These are phyloP conservation scores for Tipula confusa DNA, from an alignment of 2,888 invertebrate species.

Conservation along the genomic window DNA sequence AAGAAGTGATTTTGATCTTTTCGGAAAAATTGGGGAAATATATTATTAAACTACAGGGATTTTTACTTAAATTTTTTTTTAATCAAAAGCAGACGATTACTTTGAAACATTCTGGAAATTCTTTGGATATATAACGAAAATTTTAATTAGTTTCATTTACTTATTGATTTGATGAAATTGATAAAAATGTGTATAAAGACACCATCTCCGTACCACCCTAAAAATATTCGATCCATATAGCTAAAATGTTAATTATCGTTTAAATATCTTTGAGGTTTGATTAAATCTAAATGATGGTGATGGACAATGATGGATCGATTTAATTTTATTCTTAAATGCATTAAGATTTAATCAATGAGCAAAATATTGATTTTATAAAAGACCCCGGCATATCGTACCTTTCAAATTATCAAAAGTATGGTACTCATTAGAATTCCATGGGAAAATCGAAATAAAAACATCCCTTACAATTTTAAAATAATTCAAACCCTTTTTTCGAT, in stretches of 20 bases:
- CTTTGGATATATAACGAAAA: neutral
- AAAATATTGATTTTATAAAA: neutral
- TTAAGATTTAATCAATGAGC: neutral
- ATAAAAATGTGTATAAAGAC: neutral
- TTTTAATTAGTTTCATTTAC: slow-evolving; percentile 16
- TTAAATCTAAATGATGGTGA: neutral
- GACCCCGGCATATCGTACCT: neutral
- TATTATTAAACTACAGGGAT: neutral
- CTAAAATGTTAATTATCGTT: neutral
- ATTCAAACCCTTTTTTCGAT: neutral
- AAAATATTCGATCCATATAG: neutral
- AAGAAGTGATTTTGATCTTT: slow-evolving; percentile 12
- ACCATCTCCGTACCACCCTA: neutral
- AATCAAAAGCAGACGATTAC: neutral
- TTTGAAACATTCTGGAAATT: neutral
- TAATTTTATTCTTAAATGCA: neutral
- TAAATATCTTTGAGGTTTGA: neutral
- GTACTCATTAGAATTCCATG: neutral
- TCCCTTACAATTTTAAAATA: neutral
- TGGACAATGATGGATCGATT: neutral
- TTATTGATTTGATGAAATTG: neutral
- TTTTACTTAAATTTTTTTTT: no score
- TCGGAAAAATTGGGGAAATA: neutral
- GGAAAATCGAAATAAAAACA: neutral
- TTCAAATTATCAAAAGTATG: neutral